phyloP scores from a whole-genome alignment of 2,113 vertebrate genomes.

The Noctilio leporinus region DNA sequence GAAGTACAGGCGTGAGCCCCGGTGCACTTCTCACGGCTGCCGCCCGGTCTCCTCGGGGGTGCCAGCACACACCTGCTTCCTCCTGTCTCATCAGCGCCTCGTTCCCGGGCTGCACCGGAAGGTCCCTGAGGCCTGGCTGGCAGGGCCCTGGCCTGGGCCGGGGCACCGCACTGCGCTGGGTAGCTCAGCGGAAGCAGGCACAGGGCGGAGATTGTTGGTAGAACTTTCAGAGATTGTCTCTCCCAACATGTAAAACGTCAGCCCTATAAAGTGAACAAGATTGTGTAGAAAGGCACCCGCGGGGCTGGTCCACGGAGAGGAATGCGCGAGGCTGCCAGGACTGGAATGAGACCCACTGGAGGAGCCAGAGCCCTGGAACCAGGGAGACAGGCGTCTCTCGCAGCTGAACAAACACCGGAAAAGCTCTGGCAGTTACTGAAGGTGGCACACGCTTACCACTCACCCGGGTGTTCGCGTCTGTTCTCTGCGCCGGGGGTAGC shows the following conservation, averaged over 20 bases:
- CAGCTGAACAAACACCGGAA: fast-evolving
- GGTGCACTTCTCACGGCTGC: not conserved
- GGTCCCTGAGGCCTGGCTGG: not conserved
- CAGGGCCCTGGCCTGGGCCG: not conserved
- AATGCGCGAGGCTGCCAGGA: not conserved
- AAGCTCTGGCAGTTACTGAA: not conserved
- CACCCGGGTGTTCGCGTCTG: not conserved
- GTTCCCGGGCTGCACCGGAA: not conserved
- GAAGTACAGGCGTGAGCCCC: not conserved
- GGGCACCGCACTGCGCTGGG: not conserved
- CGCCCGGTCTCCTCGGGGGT: not conserved
- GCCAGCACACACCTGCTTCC: not conserved
- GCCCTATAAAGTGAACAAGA: not conserved
- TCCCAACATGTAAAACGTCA: not conserved
- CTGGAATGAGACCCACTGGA: not conserved
- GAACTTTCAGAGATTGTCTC: not conserved
- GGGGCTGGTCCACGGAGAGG: not conserved
- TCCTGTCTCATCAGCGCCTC: not conserved
- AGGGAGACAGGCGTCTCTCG: not conserved
- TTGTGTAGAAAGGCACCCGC: not conserved
- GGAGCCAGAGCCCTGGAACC: not conserved
- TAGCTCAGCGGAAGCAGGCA: not conserved
- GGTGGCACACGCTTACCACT: fast-evolving
- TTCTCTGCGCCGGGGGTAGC: not conserved
- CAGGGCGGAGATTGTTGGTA: not conserved